Base-by-base conservation (phyloP, 1,140 invertebrate genomes). In the Hesperophylax magnus region DNA sequence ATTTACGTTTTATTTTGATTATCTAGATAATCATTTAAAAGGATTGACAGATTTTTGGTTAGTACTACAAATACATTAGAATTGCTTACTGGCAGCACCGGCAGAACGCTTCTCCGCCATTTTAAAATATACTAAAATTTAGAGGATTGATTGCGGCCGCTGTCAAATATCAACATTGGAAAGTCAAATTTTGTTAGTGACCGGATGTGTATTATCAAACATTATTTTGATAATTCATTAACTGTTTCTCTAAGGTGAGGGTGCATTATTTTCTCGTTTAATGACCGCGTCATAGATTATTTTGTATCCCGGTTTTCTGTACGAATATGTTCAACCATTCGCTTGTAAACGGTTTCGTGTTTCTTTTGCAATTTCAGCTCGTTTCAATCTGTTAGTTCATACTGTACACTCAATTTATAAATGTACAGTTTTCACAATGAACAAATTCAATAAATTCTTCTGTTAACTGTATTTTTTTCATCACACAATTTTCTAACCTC, bases 81-180 rank as follows among this genome's bases (percentile, higher is more conserved):
- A 0, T 8, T 1, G 1, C 5, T 39, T 39, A 39, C 22, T 60
- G 56, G 56, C 56, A 60, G 22, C 56, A 60, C 56, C 22, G 18
- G 9, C 27, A 67, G 67, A 53, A 71, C 67, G 67, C 56, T 2
- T 75, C 72, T 75, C 72, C 72, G 72, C 72, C 72, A 75, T 75
- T 75, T 75, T 75, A 27, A 31, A 75, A 75, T 56, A 56, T 75
- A n/a, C n/a, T 2, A 18, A 27, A 17, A 27, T 15, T n/a, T 24
- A 3, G 34, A 58, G 53, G n/a, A n/a, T n/a, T n/a, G n/a, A n/a
- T n/a, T 56, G 53, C 39, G 53, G 52, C 11, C 56, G 72, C 72
- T 75, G 72, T 75, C 72, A 75, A 58, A 56, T 60, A 75, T 71
- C 67, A 47, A 47, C n/a, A 67, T 61, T 61, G 20, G 9, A 14